Evolutionary conservation across 2,113 vertebrate species (phyloP).

Genomic region (Seriola aureovittata): DNA sequence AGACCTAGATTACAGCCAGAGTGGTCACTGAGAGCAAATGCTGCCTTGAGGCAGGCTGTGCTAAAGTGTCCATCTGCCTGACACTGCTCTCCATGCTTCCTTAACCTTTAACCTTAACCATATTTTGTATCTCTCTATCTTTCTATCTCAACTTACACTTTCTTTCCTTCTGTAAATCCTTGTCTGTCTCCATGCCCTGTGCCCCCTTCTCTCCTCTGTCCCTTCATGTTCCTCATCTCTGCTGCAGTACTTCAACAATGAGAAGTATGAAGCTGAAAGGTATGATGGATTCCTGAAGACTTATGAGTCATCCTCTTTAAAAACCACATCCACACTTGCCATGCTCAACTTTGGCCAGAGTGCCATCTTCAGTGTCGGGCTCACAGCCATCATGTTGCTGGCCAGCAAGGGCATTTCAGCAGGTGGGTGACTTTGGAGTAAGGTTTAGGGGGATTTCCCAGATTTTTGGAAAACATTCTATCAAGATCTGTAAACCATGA

Average conservation of each 20-base stretch:
- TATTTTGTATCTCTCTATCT: slow-evolving; percentile 59
- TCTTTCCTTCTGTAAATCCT: slow-evolving; percentile 39
- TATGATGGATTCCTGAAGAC: slow-evolving; percentile 94
- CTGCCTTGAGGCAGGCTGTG: slow-evolving; percentile 63
- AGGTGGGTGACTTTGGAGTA: slow-evolving; percentile 82
- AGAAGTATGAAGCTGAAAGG: slow-evolving; percentile 94
- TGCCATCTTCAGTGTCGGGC: slow-evolving; percentile 93
- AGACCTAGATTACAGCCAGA: slow-evolving; percentile 62
- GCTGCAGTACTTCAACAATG: slow-evolving; percentile 97
- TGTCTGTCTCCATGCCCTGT: slow-evolving; percentile 31
- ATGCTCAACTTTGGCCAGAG: slow-evolving; percentile 98
- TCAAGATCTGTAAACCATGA: slow-evolving; percentile 7
- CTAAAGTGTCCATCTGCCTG: slow-evolving; percentile 61
- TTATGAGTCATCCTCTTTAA: slow-evolving; percentile 94
- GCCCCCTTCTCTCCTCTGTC: slow-evolving; percentile 17
- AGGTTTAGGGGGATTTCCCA: background rate
- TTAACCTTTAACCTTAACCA: slow-evolving; percentile 65
- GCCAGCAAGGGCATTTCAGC: slow-evolving; percentile 95
- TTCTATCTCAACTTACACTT: slow-evolving; percentile 24
- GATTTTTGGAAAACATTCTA: background rate
- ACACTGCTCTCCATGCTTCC: slow-evolving; percentile 63
- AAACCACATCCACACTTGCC: slow-evolving; percentile 95
- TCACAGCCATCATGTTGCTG: slow-evolving; percentile 94
- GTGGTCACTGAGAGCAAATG: slow-evolving; percentile 71
- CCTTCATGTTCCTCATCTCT: slow-evolving; percentile 36